Evolutionary conservation across 2,888 invertebrate genomes (phyloP).

Genomic region (Stegana nigrithorax): DNA sequence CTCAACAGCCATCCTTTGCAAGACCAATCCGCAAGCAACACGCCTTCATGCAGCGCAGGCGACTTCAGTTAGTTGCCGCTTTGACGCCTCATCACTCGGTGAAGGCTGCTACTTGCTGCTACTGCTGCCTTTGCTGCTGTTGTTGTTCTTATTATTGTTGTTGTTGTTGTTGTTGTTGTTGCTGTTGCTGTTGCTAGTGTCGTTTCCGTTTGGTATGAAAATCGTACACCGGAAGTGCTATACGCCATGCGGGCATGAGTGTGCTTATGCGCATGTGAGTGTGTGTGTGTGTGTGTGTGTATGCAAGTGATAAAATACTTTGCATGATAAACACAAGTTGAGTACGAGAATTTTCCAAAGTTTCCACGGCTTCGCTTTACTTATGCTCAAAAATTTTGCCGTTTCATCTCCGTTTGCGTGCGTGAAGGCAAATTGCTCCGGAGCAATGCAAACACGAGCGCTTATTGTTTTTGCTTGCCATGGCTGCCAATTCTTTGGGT

Average conservation of each 20-base stretch:
- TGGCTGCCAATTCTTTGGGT: no score
- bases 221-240: background rate
- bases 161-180: background rate
- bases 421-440: background rate
- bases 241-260: background rate
- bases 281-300: background rate
- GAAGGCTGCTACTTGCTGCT: background rate
- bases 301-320: slow-evolving; percentile 11
- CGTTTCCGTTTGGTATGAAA: slow-evolving; percentile 3
- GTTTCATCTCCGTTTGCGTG: no score
- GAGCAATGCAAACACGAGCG: no score
- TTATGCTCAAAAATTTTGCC: background rate
- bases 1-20: background rate
- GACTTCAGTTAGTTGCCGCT: no score
- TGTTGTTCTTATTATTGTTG: background rate
- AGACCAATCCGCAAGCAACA: no score
- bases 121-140: no score
- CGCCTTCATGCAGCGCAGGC: background rate
- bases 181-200: background rate
- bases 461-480: no score
- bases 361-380: background rate
- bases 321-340: slow-evolving; percentile 12
- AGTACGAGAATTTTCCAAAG: background rate
- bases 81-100: background rate
- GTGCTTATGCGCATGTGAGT: background rate